Evolutionary conservation across 2,888 invertebrate genomes (phyloP).

Genomic region (Andrena fulva): DNA sequence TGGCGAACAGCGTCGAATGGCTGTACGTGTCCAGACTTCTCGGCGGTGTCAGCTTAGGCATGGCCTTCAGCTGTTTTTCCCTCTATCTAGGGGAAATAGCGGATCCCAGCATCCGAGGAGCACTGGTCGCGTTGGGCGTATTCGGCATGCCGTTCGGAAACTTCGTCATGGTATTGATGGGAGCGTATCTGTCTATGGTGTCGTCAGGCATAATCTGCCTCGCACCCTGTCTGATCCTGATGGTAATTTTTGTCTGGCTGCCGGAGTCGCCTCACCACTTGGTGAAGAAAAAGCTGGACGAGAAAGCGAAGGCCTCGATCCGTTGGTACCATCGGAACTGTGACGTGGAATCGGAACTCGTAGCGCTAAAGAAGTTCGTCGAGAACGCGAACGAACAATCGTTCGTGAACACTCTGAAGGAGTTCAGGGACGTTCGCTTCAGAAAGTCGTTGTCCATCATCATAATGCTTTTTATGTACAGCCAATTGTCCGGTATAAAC

Average conservation of each 20-base stretch:
- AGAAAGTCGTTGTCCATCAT: conserved; percentile 74
- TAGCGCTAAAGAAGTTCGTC: conserved; percentile 72
- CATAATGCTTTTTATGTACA: conserved; percentile 72
- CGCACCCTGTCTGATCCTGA: conserved; percentile 66
- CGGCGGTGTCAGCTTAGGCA: conserved; percentile 70
- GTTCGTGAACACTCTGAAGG: conserved; percentile 46
- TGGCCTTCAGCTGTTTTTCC: conserved; percentile 74
- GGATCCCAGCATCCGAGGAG: conserved; percentile 77
- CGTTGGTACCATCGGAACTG: conserved; percentile 75
- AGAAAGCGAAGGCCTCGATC: conserved; percentile 74
- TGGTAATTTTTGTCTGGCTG: conserved; percentile 72
- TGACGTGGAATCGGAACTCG: conserved; percentile 72
- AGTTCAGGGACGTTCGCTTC: conserved; percentile 61
- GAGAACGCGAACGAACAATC: conserved; percentile 52
- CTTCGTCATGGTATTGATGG: conserved; percentile 77
- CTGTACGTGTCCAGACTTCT: conserved; percentile 67
- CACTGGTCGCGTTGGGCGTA: conserved; percentile 74
- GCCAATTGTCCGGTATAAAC: conserved; percentile 78
- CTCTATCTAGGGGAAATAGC: conserved; percentile 79
- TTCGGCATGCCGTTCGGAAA: conserved; percentile 76
- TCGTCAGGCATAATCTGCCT: conserved; percentile 71
- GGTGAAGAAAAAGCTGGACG: conserved; percentile 56
- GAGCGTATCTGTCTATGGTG: conserved; percentile 75
- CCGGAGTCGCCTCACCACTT: conserved; percentile 81
- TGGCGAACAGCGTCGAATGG: conserved; percentile 70